These are phyloP conservation scores for Drosophila austrosaltans DNA, from an alignment of 2,888 invertebrate species.

Conservation along the genomic window DNA sequence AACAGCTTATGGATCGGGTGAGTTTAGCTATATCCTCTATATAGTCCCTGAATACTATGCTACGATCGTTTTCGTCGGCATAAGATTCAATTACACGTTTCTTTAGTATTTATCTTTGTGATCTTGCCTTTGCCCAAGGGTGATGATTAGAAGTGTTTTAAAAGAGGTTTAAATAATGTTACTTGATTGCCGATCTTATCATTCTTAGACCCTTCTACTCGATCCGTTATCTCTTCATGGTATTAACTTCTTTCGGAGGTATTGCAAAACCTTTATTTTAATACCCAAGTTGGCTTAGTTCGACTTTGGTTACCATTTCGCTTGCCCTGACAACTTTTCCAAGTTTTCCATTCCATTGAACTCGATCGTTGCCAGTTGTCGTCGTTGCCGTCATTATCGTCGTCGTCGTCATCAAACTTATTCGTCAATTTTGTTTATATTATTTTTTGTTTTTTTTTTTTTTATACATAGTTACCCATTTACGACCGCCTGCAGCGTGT, in stretches of 20 bases:
- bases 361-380: slow-evolving; percentile 40
- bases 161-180: background rate
- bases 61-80: background rate
- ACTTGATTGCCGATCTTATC: background rate
- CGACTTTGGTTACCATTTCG: background rate
- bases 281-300: background rate
- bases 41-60: background rate
- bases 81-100: background rate
- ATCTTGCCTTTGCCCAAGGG: background rate
- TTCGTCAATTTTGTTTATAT: slow-evolving; percentile 26
- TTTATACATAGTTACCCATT: slow-evolving; percentile 31
- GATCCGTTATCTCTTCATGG: background rate
- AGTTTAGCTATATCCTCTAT: slow-evolving; percentile 82
- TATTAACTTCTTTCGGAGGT: background rate
- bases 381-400: background rate
- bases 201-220: background rate
- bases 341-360: slow-evolving; percentile 58
- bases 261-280: background rate
- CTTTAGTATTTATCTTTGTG: background rate
- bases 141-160: background rate
- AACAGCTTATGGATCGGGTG: slow-evolving; percentile 90
- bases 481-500: slow-evolving; percentile 51
- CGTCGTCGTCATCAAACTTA: background rate
- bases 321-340: slow-evolving; percentile 31
- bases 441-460: slow-evolving; percentile 5